phyloP scores from a whole-genome alignment of 2,113 vertebrate species.

The Macroglossus sobrinus region DNA sequence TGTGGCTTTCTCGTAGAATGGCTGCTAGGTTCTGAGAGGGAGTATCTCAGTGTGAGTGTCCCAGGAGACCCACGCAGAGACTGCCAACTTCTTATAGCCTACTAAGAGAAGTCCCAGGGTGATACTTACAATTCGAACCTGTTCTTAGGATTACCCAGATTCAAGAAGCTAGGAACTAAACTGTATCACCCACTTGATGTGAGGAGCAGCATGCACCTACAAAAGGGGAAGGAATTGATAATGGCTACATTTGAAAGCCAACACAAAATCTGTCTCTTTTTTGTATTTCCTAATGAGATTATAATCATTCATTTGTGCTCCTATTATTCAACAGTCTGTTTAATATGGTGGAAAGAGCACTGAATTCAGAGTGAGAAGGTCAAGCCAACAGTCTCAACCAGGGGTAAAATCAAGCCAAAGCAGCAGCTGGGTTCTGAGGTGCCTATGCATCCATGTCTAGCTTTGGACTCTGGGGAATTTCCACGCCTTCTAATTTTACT shows the following conservation, averaged over 20 bases:
- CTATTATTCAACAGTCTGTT: neutral
- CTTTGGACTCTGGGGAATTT: neutral
- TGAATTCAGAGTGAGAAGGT: neutral
- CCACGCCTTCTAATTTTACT: neutral
- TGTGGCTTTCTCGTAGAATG: neutral
- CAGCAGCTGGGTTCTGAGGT: neutral
- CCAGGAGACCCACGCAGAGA: neutral
- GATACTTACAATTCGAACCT: neutral
- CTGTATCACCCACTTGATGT: neutral
- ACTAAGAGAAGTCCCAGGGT: neutral
- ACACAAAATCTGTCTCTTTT: neutral
- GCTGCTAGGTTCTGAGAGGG: neutral
- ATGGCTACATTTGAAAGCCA: neutral
- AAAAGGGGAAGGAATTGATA: neutral
- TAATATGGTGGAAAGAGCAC: neutral
- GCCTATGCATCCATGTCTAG: neutral
- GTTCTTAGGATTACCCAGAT: neutral
- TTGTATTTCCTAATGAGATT: conserved; percentile 3
- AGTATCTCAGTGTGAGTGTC: neutral
- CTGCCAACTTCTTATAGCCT: neutral
- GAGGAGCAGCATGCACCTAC: neutral
- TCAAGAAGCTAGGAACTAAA: neutral
- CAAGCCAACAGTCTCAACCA: neutral
- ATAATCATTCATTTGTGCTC: neutral
- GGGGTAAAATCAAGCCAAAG: neutral